A percentile compares a stretch with the other conserved stretches of the same genome.
These are phyloP conservation scores for Hiodon tergisus DNA, from an alignment of 2,113 vertebrate species.

Conservation along the genomic window DNA sequence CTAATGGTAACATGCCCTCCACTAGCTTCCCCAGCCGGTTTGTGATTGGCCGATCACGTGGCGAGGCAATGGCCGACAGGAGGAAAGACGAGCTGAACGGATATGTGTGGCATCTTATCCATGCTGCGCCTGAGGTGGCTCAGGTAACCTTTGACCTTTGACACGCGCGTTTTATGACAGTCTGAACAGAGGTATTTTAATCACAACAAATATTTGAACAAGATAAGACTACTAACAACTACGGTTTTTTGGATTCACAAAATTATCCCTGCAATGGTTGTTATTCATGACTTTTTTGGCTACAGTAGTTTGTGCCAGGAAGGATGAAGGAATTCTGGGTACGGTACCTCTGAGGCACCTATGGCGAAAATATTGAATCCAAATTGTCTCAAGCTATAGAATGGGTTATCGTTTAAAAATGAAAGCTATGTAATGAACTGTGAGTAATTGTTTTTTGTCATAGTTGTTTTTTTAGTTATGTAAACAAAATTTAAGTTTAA, in stretches of 20 bases:
- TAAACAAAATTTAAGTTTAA: not conserved
- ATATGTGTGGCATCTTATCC: slow-evolving; percentile 90
- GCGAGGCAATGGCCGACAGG: slow-evolving; percentile 79
- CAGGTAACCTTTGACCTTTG: slow-evolving; percentile 65
- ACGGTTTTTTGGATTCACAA: too few relatives aligned
- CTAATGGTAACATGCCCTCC: not conserved
- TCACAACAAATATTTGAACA: not conserved
- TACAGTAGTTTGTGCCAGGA: too few relatives aligned
- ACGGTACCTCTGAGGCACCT: too few relatives aligned
- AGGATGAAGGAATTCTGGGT: too few relatives aligned
- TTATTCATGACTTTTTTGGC: too few relatives aligned
- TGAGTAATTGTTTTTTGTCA: not conserved
- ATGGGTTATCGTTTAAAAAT: not conserved
- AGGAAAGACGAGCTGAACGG: slow-evolving; percentile 85
- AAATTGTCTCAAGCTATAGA: not conserved
- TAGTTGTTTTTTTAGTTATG: not conserved
- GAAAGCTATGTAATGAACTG: too few relatives aligned
- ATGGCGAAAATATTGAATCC: not conserved
- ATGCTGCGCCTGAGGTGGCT: slow-evolving; percentile 71
- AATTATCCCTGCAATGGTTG: too few relatives aligned
- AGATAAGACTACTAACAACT: not conserved
- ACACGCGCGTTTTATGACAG: not conserved
- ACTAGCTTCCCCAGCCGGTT: slow-evolving; percentile 88
- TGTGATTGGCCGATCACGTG: slow-evolving; percentile 83
- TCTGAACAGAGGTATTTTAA: not conserved